Evolutionary conservation across 1,140 invertebrate species (phyloP), one percentile per base, ranked within the genome.

Genomic region (Harpegnathos saltator): DNA sequence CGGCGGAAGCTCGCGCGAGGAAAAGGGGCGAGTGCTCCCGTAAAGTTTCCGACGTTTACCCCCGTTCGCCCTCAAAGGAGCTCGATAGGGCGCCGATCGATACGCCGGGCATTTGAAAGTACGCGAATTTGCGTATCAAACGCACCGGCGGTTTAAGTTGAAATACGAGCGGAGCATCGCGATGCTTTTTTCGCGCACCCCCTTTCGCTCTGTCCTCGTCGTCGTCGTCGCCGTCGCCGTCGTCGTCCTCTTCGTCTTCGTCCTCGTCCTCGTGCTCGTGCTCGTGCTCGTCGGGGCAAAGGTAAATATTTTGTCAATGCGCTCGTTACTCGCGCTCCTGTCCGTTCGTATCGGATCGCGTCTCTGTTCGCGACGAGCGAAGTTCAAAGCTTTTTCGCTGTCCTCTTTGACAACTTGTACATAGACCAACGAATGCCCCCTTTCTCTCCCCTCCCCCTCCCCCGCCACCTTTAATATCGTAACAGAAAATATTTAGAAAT

Each of bases 281-380:
- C 62, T 50, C 62, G 61, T 63, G n/a, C 26, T 65, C 65, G 52
- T 24, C 50, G 7, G 54, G 65, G 19, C 56, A 17, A 84, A 33
- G 15, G 71, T 69, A 89, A 89, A 88, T 89, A 89, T 89, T 89
- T 89, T 80, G 48, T 26, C 66, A 85, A 74, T 85, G 73, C 73
- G 58, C 78, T 87, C 86, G 85, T 88, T 88, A 88, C 73, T 59
- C 29, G 66, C 22, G 17, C 73, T 54, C 62, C 71, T 77, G 59
- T 68, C 54, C 52, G 52, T 17, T 58, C 52, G 50, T 69, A 80
- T 81, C 69, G 50, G 56, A 63, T 84, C 83, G 75, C 68, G 72
- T 75, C 48, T 77, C 48, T 77, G 58, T 17, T 54, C 68, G 33
- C 29, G 50, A 63, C n/a, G 48, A 82, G 17, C 22, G 15, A 61